Conservation (phyloP, 2,113 vertebrate species). For the Edolisoma coerulescens region DNA sequence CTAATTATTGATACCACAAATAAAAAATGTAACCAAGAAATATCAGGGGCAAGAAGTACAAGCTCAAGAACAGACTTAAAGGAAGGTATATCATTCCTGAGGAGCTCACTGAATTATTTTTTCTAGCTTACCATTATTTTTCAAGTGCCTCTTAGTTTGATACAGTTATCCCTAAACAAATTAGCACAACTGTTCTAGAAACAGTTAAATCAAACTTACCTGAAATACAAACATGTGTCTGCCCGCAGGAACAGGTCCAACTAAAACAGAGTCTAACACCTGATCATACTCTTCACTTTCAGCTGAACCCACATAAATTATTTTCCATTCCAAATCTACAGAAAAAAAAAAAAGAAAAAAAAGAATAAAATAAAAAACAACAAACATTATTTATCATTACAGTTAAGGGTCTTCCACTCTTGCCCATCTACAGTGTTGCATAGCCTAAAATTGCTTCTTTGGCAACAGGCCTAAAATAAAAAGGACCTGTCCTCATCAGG, state of each 20-base stretch:
- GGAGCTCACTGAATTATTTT: background rate
- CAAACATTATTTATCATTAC: background rate
- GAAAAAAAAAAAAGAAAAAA: background rate
- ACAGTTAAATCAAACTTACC: slow-evolving; percentile 64
- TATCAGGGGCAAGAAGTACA: background rate
- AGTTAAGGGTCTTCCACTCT: background rate
- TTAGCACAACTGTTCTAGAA: background rate
- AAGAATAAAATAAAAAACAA: background rate
- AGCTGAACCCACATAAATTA: slow-evolving; percentile 83
- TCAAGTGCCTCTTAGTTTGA: background rate
- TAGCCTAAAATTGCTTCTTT: background rate
- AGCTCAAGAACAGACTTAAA: background rate
- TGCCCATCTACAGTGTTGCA: background rate
- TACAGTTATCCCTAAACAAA: background rate
- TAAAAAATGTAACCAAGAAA: background rate
- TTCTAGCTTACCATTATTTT: background rate
- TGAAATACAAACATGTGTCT: slow-evolving; percentile 86
- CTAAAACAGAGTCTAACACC: slow-evolving; percentile 82
- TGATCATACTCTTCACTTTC: slow-evolving; percentile 84
- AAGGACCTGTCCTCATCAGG: background rate
- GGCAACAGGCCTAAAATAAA: background rate
- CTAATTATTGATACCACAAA: background rate
- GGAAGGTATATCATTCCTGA: background rate
- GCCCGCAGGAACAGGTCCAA: slow-evolving; percentile 81
- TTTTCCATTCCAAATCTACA: slow-evolving; percentile 83